Evolutionary conservation across 1,140 invertebrate species (phyloP).

Genomic region (Melipona quadrifasciata): DNA sequence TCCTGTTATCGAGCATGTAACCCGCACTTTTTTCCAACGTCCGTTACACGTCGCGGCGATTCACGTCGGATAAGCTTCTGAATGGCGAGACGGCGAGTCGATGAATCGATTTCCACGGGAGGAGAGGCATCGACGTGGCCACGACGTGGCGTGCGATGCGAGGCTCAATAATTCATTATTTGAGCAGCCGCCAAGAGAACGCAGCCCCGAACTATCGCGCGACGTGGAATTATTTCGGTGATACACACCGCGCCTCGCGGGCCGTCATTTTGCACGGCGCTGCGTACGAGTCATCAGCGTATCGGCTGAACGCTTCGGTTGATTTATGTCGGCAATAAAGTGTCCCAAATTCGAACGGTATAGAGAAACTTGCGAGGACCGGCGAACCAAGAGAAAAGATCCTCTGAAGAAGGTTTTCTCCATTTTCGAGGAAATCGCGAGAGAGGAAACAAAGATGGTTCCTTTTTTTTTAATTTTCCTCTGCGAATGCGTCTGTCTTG

Average conservation of each 20-base stretch:
- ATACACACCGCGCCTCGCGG: not conserved
- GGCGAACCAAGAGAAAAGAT: no score
- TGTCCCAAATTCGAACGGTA: no score
- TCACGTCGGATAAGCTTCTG: conserved; percentile 15
- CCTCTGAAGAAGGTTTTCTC: no score
- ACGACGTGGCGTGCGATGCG: conserved; percentile 15
- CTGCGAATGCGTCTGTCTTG: no score
- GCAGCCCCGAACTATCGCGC: not conserved
- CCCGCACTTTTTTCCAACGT: conserved; percentile 14
- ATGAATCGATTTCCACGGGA: conserved; percentile 21
- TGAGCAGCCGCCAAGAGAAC: not conserved
- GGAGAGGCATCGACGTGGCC: conserved; percentile 2
- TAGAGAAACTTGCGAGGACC: no score
- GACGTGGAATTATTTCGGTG: conserved; percentile 14
- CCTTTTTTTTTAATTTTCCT: no score
- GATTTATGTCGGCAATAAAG: no score
- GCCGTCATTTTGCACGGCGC: not conserved
- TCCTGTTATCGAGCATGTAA: conserved; percentile 1
- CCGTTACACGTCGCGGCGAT: conserved; percentile 4
- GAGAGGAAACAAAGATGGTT: no score
- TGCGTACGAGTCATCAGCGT: not conserved
- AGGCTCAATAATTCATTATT: conserved; percentile 29
- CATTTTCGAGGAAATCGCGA: no score
- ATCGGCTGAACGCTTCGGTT: no score
- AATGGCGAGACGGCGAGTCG: conserved; percentile 22